Conservation (phyloP, 2,113 vertebrate species). For the Tachycineta bicolor region DNA sequence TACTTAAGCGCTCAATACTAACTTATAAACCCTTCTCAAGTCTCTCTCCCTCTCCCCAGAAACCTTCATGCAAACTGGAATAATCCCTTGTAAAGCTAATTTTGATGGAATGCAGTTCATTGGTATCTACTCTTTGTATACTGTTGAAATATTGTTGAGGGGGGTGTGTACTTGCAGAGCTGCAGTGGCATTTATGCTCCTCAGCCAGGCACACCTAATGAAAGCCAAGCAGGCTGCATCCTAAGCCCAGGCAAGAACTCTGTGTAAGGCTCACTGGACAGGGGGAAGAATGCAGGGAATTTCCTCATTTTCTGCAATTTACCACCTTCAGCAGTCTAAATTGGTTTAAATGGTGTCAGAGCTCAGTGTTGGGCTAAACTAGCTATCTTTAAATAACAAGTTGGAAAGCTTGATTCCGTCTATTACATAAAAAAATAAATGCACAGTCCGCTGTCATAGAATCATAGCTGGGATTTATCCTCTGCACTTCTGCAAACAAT, state of each 20-base stretch:
- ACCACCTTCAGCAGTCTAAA: neutral
- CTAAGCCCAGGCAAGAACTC: neutral
- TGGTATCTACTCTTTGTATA: neutral
- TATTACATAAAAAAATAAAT: neutral
- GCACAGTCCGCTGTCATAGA: neutral
- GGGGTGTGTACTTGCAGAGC: neutral
- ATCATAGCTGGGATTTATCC: neutral
- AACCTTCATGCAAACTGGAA: neutral
- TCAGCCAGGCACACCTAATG: neutral
- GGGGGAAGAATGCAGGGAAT: neutral
- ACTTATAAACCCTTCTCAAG: neutral
- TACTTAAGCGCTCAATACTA: neutral
- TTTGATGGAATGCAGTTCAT: neutral
- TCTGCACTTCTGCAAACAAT: neutral
- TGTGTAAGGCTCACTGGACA: neutral
- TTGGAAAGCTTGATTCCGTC: neutral
- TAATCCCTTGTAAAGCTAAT: neutral
- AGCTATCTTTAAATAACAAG: neutral
- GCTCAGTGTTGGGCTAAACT: neutral
- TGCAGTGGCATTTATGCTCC: neutral
- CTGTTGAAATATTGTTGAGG: neutral
- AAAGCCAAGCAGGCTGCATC: neutral
- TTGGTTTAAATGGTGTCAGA: neutral
- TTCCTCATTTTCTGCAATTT: neutral
- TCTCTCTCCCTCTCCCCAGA: neutral